A percentile compares a stretch with the other conserved stretches of the same genome.
Conservation (phyloP, 2,797 vertebrate genomes). For the Diplodus sargus region DNA sequence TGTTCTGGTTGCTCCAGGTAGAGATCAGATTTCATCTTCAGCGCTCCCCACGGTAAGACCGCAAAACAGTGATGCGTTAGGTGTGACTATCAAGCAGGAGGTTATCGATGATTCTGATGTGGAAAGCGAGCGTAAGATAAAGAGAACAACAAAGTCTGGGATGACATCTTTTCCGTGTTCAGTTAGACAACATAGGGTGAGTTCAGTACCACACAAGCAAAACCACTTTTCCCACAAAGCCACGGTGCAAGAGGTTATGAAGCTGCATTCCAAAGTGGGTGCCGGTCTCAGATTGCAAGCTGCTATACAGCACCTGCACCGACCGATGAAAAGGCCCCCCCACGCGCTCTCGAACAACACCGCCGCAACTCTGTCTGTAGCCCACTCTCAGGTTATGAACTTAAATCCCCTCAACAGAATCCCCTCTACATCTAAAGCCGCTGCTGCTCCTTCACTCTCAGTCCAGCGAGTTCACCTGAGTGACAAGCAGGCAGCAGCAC, state of each 20-base stretch:
- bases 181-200: constrained; percentile 52
- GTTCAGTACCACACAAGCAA: constrained; percentile 48
- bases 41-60: constrained; percentile 46
- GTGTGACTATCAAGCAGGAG: constrained; percentile 80
- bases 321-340: constrained; percentile 65
- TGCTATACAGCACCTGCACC: constrained; percentile 70
- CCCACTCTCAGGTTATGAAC: constrained; percentile 55
- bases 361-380: constrained; percentile 36
- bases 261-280: constrained; percentile 65
- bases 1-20: constrained; percentile 28
- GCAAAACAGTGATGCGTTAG: constrained; percentile 40
- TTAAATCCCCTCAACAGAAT: constrained; percentile 63
- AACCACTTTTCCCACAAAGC: constrained; percentile 64
- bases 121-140: constrained; percentile 56
- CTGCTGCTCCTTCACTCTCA: constrained; percentile 49
- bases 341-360: constrained; percentile 40
- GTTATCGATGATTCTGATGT: constrained; percentile 71
- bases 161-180: constrained; percentile 46
- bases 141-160: constrained; percentile 46
- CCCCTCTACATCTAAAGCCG: constrained; percentile 72
- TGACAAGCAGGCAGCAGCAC: constrained; percentile 59
- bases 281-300: constrained; percentile 57
- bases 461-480: constrained; percentile 59
- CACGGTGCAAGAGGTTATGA: constrained; percentile 58
- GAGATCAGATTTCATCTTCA: constrained; percentile 48